A percentile compares a stretch with the other conserved stretches of the same genome.
Evolutionary conservation across 23 tunicate species (phyloP).

Genomic region (Trididemnum clinides): DNA sequence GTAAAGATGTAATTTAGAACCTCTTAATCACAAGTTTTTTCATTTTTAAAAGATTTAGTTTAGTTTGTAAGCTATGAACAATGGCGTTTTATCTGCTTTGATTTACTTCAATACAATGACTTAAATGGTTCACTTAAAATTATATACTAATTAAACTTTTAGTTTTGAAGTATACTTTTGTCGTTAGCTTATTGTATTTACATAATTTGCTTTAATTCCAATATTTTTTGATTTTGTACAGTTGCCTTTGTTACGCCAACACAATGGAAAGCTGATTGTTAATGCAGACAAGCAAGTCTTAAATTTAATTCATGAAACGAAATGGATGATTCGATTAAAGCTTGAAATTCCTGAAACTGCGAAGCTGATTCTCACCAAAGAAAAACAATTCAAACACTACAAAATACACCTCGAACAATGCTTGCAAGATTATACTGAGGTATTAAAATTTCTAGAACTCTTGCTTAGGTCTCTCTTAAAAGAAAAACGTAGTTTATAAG

Average conservation of each 20-base stretch:
- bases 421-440: constrained; percentile 70
- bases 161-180: no score
- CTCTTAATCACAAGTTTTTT: no score
- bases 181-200: no score
- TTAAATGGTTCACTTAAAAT: neutral
- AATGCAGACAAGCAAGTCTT: constrained; percentile 68
- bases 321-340: constrained; percentile 88
- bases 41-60: no score
- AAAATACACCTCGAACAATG: constrained; percentile 86
- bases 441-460: no score
- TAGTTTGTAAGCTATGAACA: no score
- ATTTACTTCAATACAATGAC: no score
- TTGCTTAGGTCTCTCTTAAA: no score
- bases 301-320: constrained; percentile 71
- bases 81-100: no score
- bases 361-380: constrained; percentile 45
- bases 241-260: constrained; percentile 55
- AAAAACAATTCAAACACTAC: constrained; percentile 74
- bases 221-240: neutral
- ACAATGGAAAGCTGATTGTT: constrained; percentile 63
- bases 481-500: no score
- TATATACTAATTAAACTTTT: neutral
- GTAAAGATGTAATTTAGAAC: no score
- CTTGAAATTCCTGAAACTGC: constrained; percentile 89
- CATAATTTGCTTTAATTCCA: no score